Conservation (phyloP, 1,140 invertebrate genomes). For the Campoletis sonorensis region DNA sequence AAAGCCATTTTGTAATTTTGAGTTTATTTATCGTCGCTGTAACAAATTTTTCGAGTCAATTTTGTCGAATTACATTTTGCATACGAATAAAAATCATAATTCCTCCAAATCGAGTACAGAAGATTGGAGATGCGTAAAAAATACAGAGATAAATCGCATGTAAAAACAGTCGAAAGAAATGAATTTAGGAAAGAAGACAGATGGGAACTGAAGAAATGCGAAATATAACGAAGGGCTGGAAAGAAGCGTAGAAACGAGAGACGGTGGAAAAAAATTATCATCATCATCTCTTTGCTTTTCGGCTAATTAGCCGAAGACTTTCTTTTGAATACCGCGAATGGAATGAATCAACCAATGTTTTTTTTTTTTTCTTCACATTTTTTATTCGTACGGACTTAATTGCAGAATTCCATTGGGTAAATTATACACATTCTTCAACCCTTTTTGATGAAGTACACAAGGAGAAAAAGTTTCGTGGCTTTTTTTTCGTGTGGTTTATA, state of each 20-base stretch:
- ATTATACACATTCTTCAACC: neutral
- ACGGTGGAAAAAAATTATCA: constrained; percentile 41
- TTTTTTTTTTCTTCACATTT: neutral
- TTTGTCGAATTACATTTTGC: too few species aligned
- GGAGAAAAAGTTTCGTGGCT: neutral
- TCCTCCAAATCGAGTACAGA: too few species aligned
- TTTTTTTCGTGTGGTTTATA: neutral
- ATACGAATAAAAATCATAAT: too few species aligned
- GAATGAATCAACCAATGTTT: constrained; percentile 2
- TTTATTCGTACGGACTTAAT: neutral
- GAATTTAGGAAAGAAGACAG: constrained; percentile 34
- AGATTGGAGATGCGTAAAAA: neutral
- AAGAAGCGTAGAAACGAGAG: constrained; percentile 43
- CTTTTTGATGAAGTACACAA: neutral
- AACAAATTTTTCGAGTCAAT: too few species aligned
- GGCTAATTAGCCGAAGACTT: constrained; percentile 69
- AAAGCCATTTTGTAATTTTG: too few species aligned
- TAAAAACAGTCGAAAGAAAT: neutral
- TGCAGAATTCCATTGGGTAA: neutral
- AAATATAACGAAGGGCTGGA: constrained; percentile 32
- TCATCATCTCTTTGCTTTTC: constrained; percentile 61
- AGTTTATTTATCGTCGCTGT: too few species aligned
- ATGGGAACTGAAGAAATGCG: constrained; percentile 42
- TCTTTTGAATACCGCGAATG: constrained; percentile 59
- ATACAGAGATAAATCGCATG: neutral